phyloP scores from a whole-genome alignment of 2,888 invertebrate species.

The Oligia latruncula region DNA sequence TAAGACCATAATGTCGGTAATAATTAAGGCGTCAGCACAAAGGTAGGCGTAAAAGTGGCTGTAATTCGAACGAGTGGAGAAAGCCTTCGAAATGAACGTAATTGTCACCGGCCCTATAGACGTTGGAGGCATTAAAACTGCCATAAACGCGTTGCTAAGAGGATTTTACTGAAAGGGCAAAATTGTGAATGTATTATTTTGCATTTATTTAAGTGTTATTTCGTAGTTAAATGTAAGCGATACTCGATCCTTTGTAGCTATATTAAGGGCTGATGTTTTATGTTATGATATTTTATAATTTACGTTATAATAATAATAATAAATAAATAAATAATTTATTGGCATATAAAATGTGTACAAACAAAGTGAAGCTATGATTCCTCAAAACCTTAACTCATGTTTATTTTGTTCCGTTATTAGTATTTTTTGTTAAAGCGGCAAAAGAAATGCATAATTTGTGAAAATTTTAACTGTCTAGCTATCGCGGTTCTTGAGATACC shows the following conservation, averaged over 20 bases:
- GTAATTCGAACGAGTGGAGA: constrained; percentile 58
- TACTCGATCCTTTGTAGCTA: background rate
- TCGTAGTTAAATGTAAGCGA: constrained; percentile 3
- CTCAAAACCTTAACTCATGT: no score
- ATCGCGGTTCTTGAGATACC: no score
- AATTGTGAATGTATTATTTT: constrained; percentile 11
- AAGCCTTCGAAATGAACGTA: constrained; percentile 56
- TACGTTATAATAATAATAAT: no score
- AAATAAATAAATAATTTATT: no score
- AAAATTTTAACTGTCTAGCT: no score
- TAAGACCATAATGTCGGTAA: constrained; percentile 36
- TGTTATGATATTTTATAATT: no score
- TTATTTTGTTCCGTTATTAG: no score
- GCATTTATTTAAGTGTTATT: constrained; percentile 2
- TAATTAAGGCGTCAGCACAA: constrained; percentile 59
- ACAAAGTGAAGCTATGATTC: no score
- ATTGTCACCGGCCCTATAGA: constrained; percentile 56
- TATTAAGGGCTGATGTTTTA: background rate
- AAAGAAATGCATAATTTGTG: no score
- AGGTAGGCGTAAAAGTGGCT: constrained; percentile 60
- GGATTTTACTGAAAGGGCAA: constrained; percentile 17
- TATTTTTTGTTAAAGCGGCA: no score
- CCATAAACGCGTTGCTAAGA: constrained; percentile 51
- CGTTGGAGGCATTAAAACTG: constrained; percentile 52
- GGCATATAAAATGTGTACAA: no score